phyloP scores from a whole-genome alignment of 2,888 invertebrate species.

The Aleiodes leptofemur region DNA sequence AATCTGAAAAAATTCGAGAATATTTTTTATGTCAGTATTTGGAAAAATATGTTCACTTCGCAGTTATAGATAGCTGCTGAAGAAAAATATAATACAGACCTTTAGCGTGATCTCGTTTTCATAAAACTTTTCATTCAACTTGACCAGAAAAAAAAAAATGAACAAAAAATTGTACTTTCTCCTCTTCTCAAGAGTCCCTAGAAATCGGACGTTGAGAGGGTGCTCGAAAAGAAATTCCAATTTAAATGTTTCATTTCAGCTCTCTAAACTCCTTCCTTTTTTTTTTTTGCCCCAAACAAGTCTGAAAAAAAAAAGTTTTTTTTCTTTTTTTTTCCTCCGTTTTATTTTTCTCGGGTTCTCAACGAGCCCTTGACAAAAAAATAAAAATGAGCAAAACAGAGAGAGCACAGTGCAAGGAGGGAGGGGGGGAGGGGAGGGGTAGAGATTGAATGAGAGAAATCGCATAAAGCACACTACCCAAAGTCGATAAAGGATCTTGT shows the following conservation, averaged over 20 bases:
- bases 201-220: constrained; percentile 32
- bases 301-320: not conserved
- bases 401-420: constrained; percentile 39
- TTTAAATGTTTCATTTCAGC: constrained; percentile 46
- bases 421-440: constrained; percentile 38
- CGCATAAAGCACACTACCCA: too few species aligned
- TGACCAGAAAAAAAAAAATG: constrained; percentile 9
- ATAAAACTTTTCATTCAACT: constrained; percentile 10
- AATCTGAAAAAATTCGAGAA: constrained; percentile 14
- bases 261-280: constrained; percentile 19
- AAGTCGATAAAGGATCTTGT: constrained; percentile 51
- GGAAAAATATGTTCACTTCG: too few species aligned
- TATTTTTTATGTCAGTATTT: not conserved
- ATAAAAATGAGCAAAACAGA: constrained; percentile 6
- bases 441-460: constrained; percentile 1
- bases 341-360: constrained; percentile 24
- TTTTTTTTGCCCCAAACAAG: not conserved
- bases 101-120: not conserved
- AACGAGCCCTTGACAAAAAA: constrained; percentile 6
- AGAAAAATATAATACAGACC: not conserved
- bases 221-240: constrained; percentile 44
- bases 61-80: too few species aligned
- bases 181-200: constrained; percentile 22
- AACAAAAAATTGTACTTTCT: not conserved
- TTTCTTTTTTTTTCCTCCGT: not conserved